phyloP scores from a whole-genome alignment of 2,888 invertebrate species.

The Andrena trimmerana region DNA sequence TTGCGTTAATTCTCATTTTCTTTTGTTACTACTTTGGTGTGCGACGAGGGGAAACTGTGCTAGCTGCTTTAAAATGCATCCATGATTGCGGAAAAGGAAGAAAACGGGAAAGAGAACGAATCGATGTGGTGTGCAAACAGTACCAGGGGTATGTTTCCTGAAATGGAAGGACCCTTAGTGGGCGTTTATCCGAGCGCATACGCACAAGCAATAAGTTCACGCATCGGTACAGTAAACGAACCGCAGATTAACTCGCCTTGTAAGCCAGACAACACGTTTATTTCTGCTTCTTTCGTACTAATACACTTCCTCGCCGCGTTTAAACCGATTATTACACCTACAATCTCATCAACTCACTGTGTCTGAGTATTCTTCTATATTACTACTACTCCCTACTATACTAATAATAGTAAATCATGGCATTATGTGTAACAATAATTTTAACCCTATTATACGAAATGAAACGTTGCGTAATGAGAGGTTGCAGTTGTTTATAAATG shows the following conservation, averaged over 20 bases:
- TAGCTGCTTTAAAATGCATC: constrained; percentile 50
- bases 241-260: constrained; percentile 60
- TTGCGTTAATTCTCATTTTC: constrained; percentile 13
- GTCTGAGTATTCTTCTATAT: neutral
- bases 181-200: constrained; percentile 78
- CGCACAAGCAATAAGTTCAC: constrained; percentile 69
- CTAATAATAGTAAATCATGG: too few relatives aligned
- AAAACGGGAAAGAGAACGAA: constrained; percentile 74
- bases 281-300: constrained; percentile 44
- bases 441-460: too few relatives aligned
- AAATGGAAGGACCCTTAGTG: constrained; percentile 79
- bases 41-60: neutral
- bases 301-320: constrained; percentile 25
- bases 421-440: too few relatives aligned
- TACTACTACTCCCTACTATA: too few relatives aligned
- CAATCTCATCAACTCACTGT: too few relatives aligned
- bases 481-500: too few relatives aligned
- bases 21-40: neutral
- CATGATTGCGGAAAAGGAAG: constrained; percentile 56
- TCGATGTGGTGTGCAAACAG: constrained; percentile 77
- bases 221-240: constrained; percentile 58
- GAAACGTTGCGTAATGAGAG: too few relatives aligned
- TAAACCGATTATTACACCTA: constrained; percentile 4
- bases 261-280: constrained; percentile 59
- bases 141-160: constrained; percentile 76